Base-by-base conservation (phyloP, 2,113 vertebrate genomes). In the Pycnonotus jocosus region DNA sequence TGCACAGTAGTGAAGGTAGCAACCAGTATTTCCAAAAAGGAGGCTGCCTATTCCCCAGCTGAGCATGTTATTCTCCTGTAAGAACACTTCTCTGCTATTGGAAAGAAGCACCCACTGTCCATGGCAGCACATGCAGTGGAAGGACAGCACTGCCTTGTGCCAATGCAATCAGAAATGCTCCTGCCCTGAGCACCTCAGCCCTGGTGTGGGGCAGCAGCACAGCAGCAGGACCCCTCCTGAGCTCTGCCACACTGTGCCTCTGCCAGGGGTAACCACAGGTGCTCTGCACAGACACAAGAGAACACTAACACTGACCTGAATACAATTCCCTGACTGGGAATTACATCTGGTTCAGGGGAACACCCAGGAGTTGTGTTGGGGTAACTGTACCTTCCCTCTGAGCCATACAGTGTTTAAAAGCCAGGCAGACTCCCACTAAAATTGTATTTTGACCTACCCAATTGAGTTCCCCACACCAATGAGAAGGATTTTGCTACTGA, bases 251-350 rank as follows among this genome's bases (percentile, higher is more conserved):
- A 11, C 92, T 25, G 3, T 18, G 65, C 19, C 51, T 48, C 51
- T 30, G 11, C 15, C 3, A 2, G 0, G 7, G 57, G 33, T 4
- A 2, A n/a, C 56, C 6, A 13, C 6, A 17, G 38, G 27, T 27
- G 45, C n/a, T 40, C 54, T 54, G 31, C 7, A 30, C 17, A 81
- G 9, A 40, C 25, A 27, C 35, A 21, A 24, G 47, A 35, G 30
- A 38, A 85, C 18, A 82, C 38, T 21, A 37, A 24, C 0, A 2
- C 27, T 37, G 45, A 11, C 15, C 14, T 0, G 1, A 42, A 14
- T 1, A 15, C 40, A 61, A 18, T n/a, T 38, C 38, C 38, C 38
- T 38, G 10, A 33, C 38, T 60, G 33, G 47, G 44, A 77, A 56
- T 45, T 31, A 30, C 23, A 6, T 6, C 23, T 70, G 50, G 9